Evolutionary conservation across 1,140 invertebrate species (phyloP).

Genomic region (Limonius californicus): DNA sequence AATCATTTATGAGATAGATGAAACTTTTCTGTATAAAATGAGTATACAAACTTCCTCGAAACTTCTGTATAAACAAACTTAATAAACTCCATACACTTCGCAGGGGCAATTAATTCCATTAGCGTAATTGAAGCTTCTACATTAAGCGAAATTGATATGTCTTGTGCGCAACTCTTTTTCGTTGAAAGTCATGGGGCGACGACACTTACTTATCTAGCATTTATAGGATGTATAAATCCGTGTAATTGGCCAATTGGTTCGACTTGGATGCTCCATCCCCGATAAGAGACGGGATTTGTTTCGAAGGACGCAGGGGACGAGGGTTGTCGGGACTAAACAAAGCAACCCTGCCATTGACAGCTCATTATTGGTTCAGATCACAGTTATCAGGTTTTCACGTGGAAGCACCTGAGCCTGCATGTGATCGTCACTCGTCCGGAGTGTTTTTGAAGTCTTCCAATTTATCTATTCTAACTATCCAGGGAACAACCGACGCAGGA

Average conservation of each 20-base stretch:
- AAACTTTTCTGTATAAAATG: too few relatives aligned
- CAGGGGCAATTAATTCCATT: too few relatives aligned
- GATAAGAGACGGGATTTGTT: not conserved
- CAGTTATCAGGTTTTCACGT: slow-evolving; percentile 14
- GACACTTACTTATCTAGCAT: too few relatives aligned
- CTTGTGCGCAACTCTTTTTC: too few relatives aligned
- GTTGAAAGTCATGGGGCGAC: too few relatives aligned
- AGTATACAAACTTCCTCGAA: too few relatives aligned
- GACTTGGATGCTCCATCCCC: not conserved
- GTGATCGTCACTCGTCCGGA: not conserved
- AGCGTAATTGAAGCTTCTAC: too few relatives aligned
- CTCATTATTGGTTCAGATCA: slow-evolving; percentile 12
- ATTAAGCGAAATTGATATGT: too few relatives aligned
- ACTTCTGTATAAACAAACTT: too few relatives aligned
- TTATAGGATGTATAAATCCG: too few relatives aligned
- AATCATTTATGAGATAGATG: too few relatives aligned
- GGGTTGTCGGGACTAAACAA: not conserved
- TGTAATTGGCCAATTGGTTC: not conserved
- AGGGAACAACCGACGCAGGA: not conserved
- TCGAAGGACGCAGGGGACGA: not conserved
- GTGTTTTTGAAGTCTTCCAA: slow-evolving; percentile 2
- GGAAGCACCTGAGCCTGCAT: slow-evolving; percentile 11
- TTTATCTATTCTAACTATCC: slow-evolving; percentile 4
- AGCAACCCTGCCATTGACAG: slow-evolving; percentile 10
- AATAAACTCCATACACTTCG: too few relatives aligned